phyloP scores from a whole-genome alignment of 2,797 vertebrate genomes.

The Eurystomus glaucurus region DNA sequence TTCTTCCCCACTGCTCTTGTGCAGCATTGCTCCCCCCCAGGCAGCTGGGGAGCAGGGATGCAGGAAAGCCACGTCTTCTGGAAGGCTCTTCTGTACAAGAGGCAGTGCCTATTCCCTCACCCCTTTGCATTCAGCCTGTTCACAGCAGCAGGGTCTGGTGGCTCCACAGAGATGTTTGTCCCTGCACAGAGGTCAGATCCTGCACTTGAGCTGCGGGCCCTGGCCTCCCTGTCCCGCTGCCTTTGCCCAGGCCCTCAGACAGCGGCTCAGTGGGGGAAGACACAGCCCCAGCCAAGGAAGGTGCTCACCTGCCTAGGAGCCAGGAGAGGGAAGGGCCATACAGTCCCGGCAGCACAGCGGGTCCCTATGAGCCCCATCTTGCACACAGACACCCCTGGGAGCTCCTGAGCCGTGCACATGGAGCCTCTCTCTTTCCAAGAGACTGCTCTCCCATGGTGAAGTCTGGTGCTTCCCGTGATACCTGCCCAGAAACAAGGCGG shows the following conservation, averaged over 20 bases:
- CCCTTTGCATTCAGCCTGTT: background rate
- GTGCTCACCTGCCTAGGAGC: background rate
- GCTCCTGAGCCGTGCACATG: rapidly evolving
- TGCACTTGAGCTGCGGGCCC: rapidly evolving
- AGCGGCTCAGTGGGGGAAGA: background rate
- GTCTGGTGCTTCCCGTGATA: background rate
- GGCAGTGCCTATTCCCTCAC: rapidly evolving
- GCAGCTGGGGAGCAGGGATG: background rate
- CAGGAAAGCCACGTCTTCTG: background rate
- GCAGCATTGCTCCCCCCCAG: background rate
- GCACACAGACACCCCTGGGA: background rate
- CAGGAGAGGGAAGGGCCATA: background rate
- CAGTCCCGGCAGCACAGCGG: background rate
- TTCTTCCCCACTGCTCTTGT: background rate
- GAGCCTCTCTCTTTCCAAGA: background rate
- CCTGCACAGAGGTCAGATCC: background rate
- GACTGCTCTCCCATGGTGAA: background rate
- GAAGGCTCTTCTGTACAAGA: background rate
- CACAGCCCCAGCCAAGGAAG: background rate
- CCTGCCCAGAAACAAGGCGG: background rate
- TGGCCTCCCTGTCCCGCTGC: rapidly evolving
- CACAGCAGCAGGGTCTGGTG: rapidly evolving
- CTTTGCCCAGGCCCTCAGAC: background rate
- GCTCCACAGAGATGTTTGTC: background rate
- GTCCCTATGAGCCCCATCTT: background rate